Base-by-base conservation (phyloP, 2,797 vertebrate species). In the Nyctibius grandis region DNA sequence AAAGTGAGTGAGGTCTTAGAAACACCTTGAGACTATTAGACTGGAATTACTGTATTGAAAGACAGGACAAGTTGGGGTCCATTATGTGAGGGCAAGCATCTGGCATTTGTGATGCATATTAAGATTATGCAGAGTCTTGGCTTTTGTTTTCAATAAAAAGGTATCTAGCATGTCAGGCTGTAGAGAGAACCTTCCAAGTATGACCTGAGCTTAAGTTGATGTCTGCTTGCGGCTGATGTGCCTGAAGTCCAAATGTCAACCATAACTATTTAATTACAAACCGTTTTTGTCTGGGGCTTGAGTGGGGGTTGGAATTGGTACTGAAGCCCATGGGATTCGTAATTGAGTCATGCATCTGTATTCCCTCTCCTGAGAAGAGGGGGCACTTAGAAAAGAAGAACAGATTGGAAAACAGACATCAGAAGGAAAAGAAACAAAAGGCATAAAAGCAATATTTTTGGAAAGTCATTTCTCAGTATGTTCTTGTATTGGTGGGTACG, bases 11-110 rank as follows among this genome's bases (percentile, higher is more conserved):
- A 63, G 33, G 67, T 48, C 77, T 94, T 74, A 61, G 77, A 79
- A 96, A 85, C 76, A 86, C 86, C 54, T 96, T 93, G 86, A 92
- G 70, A 54, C 61, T 65, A 22, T 88, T 80, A 68, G 57, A 20
- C 60, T 88, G 69, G 53, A 93, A 33, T 65, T 61, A 51, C 70
- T 48, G 5, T 65, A 68, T 65, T 91, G 67, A 88, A 86, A 81
- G 80, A 33, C 13, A 29, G 65, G 61, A 78, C 53, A 80, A 63
- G 54, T 59, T 59, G 47, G 40, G 59, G 63, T 79, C 63, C 34
- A 4, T 87, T 73, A 29, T 31, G 14, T 63, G 83, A 45, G 47
- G 44, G n/a, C 63, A 73, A 40, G 22, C 36, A 36, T 68, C 38
- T 88, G 88, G 15, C 29, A 26, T 78, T 93, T 82, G 18, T 47